Base-by-base conservation (phyloP, 2,113 vertebrate genomes). In the Scomber scombrus region DNA sequence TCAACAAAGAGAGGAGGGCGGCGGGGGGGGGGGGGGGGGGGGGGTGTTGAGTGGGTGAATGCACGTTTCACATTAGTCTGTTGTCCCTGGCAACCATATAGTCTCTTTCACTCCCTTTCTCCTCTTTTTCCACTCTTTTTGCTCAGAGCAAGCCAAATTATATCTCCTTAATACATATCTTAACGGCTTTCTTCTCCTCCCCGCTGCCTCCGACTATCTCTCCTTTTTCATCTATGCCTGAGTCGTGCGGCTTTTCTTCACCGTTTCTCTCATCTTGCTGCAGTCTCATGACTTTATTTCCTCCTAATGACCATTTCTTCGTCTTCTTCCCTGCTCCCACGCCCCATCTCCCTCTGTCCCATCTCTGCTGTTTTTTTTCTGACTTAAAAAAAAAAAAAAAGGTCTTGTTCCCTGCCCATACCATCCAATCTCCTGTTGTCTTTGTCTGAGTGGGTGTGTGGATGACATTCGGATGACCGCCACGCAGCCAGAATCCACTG, bases 11-110 rank as follows among this genome's bases (percentile, higher is more conserved):
- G 13, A 52, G 52, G 40, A 57, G 19, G 56, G 58, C 1, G 21
- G 46, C 3, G 18, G 8, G 2, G 3, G 4, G 21, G 9, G 19
- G 10, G 21, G 19, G 8, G 5, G 2, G 2, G 34, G 4, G 14
- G 5, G 19, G 23, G 71, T 52, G 29, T 21, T 70, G n/a, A 61
- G 72, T 5, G 51, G 15, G 73, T 60, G 71, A 63, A 45, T 71
- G 31, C 26, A 74, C 77, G 66, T 67, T 73, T 76, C 56, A 61
- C 62, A 74, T 81, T 71, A 62, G 46, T 68, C 50, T 52, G 84
- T 85, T 85, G 84, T 85, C 75, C 77, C 26, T 85, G 47, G 83
- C 83, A 86, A 89, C 81, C 45, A 68, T 71, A 75, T 13, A 45
- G 12, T 50, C 47, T 58, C 3, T n/a, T 19, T 57, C 16, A 23